phyloP scores from a whole-genome alignment of 2,113 vertebrate genomes.

The Tamias sibiricus region DNA sequence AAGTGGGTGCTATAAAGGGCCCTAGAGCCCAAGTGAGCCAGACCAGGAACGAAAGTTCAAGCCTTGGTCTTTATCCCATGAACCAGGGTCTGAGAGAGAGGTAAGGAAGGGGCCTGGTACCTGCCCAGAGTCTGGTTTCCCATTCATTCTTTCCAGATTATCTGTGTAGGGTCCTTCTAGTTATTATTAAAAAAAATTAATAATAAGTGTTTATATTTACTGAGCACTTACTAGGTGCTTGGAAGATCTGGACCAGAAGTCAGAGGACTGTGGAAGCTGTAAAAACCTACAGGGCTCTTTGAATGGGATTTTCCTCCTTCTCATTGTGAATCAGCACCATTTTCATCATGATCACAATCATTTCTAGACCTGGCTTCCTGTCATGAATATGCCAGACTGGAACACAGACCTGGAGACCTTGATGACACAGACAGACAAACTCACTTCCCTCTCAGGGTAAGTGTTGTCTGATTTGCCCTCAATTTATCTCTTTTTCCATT shows the following conservation, averaged over 20 bases:
- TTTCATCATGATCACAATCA: neutral
- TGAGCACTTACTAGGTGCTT: neutral
- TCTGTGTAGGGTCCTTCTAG: neutral
- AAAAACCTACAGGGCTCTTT: neutral
- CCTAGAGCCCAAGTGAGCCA: neutral
- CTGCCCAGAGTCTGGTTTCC: neutral
- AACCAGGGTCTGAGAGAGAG: neutral
- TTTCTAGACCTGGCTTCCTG: neutral
- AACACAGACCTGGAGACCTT: neutral
- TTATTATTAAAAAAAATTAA: neutral
- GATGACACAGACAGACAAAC: conserved; percentile 11
- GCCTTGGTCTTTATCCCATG: neutral
- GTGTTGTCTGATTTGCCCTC: conserved; percentile 35
- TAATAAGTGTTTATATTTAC: neutral
- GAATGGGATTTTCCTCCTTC: neutral
- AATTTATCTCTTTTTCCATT: neutral
- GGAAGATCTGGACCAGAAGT: too few species aligned
- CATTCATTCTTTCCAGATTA: neutral
- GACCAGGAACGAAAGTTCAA: neutral
- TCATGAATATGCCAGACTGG: neutral
- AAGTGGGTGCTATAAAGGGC: neutral
- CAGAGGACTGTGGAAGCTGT: neutral
- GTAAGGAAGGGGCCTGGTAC: neutral
- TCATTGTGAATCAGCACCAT: conserved; percentile 25
- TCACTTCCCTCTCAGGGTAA: neutral